These are phyloP conservation scores for Phalera bucephala DNA, from an alignment of 2,888 invertebrate species.

Conservation along the genomic window DNA sequence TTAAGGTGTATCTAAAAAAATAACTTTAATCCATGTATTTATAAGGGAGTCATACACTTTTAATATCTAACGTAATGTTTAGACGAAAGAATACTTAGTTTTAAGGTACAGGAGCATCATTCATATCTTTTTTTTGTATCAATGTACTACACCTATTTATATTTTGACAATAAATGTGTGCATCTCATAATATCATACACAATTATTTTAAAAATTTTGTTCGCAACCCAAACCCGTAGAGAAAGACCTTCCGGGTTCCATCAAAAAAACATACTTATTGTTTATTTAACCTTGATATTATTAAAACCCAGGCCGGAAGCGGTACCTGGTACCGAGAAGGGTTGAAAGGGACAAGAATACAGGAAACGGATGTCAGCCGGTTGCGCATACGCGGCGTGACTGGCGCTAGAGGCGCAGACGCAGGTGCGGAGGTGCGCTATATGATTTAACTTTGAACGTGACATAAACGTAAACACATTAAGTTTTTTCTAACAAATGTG, in stretches of 20 bases:
- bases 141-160: no score
- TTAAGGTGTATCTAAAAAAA: no score
- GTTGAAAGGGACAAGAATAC: constrained; percentile 56
- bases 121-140: no score
- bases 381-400: constrained; percentile 41
- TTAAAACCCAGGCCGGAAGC: constrained; percentile 39
- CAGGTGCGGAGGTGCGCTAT: constrained; percentile 27
- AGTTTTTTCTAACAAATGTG: constrained; percentile 9
- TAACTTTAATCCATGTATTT: no score
- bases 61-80: no score
- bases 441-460: constrained; percentile 49
- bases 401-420: constrained; percentile 43
- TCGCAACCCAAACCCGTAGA: background rate
- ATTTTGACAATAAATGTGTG: no score
- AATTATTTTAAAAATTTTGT: background rate
- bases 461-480: constrained; percentile 44
- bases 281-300: constrained; percentile 27
- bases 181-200: no score
- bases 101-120: no score
- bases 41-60: no score
- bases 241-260: background rate
- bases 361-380: constrained; percentile 72
- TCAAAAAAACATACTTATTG: background rate
- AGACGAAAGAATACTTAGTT: no score
- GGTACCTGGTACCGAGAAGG: constrained; percentile 43